Evolutionary conservation across 2,113 vertebrate species (phyloP), one percentile per base, ranked within the genome.

Genomic region (Cnemophilus loriae): DNA sequence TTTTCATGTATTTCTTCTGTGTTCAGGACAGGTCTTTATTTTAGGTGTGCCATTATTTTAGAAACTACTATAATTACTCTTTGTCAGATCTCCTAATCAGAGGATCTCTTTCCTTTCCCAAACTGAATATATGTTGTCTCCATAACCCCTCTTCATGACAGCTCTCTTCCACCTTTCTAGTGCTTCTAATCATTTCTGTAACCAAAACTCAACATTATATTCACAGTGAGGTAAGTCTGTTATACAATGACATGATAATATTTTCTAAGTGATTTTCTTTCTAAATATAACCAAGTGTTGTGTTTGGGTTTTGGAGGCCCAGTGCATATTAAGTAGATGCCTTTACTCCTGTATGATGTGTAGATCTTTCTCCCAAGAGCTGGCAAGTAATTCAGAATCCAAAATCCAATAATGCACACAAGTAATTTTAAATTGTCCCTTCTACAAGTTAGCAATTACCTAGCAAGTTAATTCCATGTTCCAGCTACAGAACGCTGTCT

Each of bases 391-490:
- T 84, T 96, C 94, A 95, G 77, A 88, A 91, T 71, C 65, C 84
- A 95, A 35, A 88, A 91, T 71, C 65, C 84, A 95, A 35, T 93
- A 93, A 87, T 14, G 26, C 41, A 93, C 41, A 93, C n/a, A 71
- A 84, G 55, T 49, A 82, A 84, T 93, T 96, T 96, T 80, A 91
- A 84, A 85, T 79, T 60, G 75, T 67, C 57, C 78, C 26, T 91
- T 89, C 84, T 69, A 67, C 68, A 83, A n/a, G n/a, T n/a, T n/a
- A n/a, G 73, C 60, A 92, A 96, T 95, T 90, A 91, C 53, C 55
- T 93, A 68, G 42, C 87, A 88, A 92, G 81, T 68, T 94, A 93
- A 95, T 87, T 74, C 71, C 67, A 79, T 44, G 74, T 87, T 73
- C 61, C 86, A 93, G 56, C 60, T 69, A 74, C 61, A 65, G 37